phyloP scores from a whole-genome alignment of 2,888 invertebrate species.

The Ypsolopha sequella region DNA sequence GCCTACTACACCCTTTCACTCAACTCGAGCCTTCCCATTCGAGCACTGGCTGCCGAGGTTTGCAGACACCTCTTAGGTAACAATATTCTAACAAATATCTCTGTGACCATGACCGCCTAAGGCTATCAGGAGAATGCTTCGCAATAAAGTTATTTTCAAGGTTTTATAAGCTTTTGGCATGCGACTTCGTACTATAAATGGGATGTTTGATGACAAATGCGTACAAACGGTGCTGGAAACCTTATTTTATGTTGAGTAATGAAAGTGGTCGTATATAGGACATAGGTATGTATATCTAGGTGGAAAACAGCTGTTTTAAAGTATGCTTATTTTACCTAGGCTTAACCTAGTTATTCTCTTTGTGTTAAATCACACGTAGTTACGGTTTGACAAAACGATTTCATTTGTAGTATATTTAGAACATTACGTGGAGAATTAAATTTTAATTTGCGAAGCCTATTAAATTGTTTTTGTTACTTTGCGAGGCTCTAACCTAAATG shows the following conservation, averaged over 20 bases:
- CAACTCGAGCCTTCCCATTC: slow-evolving; percentile 31
- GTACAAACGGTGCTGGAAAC: too few species aligned
- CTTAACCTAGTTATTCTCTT: too few species aligned
- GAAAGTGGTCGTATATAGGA: too few species aligned
- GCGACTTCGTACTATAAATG: slow-evolving; percentile 9
- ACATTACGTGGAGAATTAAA: slow-evolving; percentile 8
- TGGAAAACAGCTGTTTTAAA: too few species aligned
- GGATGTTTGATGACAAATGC: slow-evolving; percentile 1
- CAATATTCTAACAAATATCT: slow-evolving; percentile 22
- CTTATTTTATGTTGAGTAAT: too few species aligned
- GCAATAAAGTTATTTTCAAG: slow-evolving; percentile 49
- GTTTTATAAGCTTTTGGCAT: slow-evolving; percentile 33
- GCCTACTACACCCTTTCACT: slow-evolving; percentile 12
- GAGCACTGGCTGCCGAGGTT: slow-evolving; percentile 42
- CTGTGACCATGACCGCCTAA: slow-evolving; percentile 53
- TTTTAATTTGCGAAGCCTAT: slow-evolving; percentile 15
- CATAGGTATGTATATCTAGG: too few species aligned
- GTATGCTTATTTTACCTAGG: too few species aligned
- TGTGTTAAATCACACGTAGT: too few species aligned
- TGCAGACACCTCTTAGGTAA: slow-evolving; percentile 43
- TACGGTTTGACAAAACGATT: too few species aligned
- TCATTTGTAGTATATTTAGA: too few species aligned
- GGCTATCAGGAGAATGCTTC: slow-evolving; percentile 34
- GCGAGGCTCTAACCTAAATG: slow-evolving; percentile 5
- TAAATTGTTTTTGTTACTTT: slow-evolving; percentile 19